These are phyloP conservation scores for Amblyopsis hoosieri DNA, from an alignment of 2,797 vertebrate genomes.

Conservation along the genomic window DNA sequence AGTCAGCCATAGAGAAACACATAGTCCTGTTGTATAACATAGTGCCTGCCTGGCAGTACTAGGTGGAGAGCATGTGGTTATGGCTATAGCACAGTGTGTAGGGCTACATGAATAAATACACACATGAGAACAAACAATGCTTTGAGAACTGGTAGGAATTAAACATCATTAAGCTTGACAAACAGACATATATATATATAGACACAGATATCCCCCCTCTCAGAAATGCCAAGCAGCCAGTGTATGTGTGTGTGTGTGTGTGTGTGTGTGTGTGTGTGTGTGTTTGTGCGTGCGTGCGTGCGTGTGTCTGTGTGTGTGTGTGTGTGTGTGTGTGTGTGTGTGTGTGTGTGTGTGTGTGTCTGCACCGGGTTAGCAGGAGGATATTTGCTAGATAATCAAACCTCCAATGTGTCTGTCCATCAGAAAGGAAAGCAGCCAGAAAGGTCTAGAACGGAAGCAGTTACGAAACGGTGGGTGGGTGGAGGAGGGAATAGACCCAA, in stretches of 20 bases:
- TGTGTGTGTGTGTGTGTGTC: constrained; percentile 13
- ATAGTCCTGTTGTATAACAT: constrained; percentile 27
- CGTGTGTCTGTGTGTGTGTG: background rate
- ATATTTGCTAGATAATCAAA: constrained; percentile 29
- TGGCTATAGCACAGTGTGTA: constrained; percentile 46
- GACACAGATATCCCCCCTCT: constrained; percentile 4
- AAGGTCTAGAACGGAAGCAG: constrained; percentile 48
- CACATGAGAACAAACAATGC: constrained; percentile 16
- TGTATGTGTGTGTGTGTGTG: constrained; percentile 14
- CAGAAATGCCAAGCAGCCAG: constrained; percentile 51
- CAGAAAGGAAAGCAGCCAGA: constrained; percentile 63
- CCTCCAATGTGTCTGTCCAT: constrained; percentile 41
- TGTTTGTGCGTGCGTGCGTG: background rate
- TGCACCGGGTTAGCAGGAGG: constrained; percentile 37
- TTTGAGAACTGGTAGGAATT: constrained; percentile 35
- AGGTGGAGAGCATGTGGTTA: constrained; percentile 68
- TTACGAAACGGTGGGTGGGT: constrained; percentile 34
- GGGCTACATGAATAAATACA: constrained; percentile 1
- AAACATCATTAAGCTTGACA: constrained; percentile 12
- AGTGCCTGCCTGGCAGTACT: constrained; percentile 33
- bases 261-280: background rate
- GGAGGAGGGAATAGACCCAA: constrained; percentile 1
- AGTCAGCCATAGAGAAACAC: constrained; percentile 38
- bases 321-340: constrained; percentile 1
- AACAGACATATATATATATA: no score